Evolutionary conservation across 2,888 invertebrate genomes (phyloP), one percentile per base, ranked within the genome.

Genomic region (Campoletis raptor): DNA sequence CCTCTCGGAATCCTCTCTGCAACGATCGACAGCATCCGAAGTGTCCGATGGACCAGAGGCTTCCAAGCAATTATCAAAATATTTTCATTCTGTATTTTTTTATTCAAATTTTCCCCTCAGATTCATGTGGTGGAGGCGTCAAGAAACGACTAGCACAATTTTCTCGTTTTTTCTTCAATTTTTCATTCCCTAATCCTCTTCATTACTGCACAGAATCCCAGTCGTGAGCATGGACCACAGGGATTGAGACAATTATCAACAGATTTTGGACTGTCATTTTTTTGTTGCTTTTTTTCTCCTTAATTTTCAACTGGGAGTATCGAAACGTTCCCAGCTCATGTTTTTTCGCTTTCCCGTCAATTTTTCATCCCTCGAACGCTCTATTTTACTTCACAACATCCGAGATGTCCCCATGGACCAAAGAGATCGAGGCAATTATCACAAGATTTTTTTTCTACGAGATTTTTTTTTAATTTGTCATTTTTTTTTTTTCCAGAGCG

Each of bases 341-440:
- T 74, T 66, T 30, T 73, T 57, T 69, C 67, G 30, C 15, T 21
- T 61, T 37, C 61, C 40, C 66, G 67, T 73, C 18, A n/a, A 52
- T 70, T 45, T 85, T 73, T 78, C 77, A 73, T 54, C 78, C 77
- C 67, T 36, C 72, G 64, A 72, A 76, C 12, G 66, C 12, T 36
- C 61, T 24, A 12, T 36, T 57, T 18, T 12, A 2, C 67, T 21
- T n/a, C 37, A 3, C 40, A 37, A 36, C 36, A n/a, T 24, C n/a
- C 21, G 48, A 36, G 24, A 45, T 21, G 21, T 57, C 67, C 67
- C 52, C 21, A 40, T 42, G 52, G 52, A 74, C 37, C 74, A 54
- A 24, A 54, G 45, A 66, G 64, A 81, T 52, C 30, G 9, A 6
- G 67, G 73, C 73, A 80, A 83, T 79, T 82, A 79, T 42, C 30